Conservation (phyloP, 2,888 invertebrate genomes). For the Scaptomyza parva region DNA sequence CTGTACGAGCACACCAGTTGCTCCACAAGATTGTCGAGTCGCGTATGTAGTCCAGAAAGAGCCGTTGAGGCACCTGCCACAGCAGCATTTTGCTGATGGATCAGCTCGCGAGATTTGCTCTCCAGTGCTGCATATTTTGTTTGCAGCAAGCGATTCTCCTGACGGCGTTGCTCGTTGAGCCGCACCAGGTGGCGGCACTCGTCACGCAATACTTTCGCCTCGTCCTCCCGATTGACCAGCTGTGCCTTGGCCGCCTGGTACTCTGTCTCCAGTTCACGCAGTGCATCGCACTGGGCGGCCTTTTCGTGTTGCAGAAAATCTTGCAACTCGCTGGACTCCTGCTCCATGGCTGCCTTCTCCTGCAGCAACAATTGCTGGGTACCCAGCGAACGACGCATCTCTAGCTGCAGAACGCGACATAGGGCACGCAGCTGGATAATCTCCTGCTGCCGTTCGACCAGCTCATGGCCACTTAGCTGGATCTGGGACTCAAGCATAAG, state of each 20-base stretch:
- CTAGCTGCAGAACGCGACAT: conserved; percentile 90
- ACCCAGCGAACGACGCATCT: conserved; percentile 89
- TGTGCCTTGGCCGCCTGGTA: conserved; percentile 81
- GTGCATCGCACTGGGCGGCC: conserved; percentile 90
- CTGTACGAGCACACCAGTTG: conserved; percentile 90
- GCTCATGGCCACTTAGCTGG: conserved; percentile 90
- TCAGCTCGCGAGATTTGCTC: conserved; percentile 87
- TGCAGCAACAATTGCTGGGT: conserved; percentile 89
- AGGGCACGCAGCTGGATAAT: conserved; percentile 89
- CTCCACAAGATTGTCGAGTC: conserved; percentile 90
- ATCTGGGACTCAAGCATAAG: conserved; percentile 91
- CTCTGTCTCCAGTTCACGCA: conserved; percentile 90
- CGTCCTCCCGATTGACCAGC: conserved; percentile 86
- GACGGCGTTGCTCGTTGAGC: conserved; percentile 92
- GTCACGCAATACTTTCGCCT: conserved; percentile 88
- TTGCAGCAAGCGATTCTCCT: conserved; percentile 89
- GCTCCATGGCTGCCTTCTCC: conserved; percentile 91
- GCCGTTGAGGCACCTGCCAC: conserved; percentile 90
- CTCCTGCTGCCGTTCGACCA: conserved; percentile 91
- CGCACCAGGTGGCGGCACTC: conserved; percentile 92
- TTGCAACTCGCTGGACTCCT: conserved; percentile 92
- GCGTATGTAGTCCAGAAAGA: conserved; percentile 88
- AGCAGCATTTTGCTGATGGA: conserved; percentile 89
- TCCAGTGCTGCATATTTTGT: conserved; percentile 88
- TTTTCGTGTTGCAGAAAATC: conserved; percentile 95